A percentile compares a stretch with the other conserved stretches of the same genome.
These are phyloP conservation scores for Corythornis leucogaster DNA, from an alignment of 2,797 vertebrate genomes.

Conservation along the genomic window DNA sequence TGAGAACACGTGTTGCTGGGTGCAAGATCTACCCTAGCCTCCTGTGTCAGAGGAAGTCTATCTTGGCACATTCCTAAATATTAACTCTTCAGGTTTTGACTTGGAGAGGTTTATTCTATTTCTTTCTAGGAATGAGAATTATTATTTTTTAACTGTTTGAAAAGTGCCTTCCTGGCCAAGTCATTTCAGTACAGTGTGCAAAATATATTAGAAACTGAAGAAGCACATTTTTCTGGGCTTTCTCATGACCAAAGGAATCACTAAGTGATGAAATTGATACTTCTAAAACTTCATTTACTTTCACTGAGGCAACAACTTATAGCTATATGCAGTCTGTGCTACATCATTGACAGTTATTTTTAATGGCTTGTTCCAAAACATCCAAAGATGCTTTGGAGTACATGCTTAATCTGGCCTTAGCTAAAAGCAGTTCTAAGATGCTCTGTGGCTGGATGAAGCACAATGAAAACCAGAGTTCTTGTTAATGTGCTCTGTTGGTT, in stretches of 20 bases:
- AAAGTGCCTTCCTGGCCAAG: background rate
- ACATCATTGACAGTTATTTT: background rate
- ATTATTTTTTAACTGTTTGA: background rate
- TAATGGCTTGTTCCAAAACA: background rate
- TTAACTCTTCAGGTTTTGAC: background rate
- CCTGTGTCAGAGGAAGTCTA: background rate
- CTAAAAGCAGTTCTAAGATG: background rate
- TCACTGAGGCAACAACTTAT: background rate
- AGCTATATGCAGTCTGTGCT: rapidly evolving
- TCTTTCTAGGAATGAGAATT: background rate
- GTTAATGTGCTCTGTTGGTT: background rate
- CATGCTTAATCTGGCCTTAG: rapidly evolving
- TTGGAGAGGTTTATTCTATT: background rate
- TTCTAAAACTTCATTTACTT: background rate
- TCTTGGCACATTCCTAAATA: background rate
- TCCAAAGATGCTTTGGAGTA: background rate
- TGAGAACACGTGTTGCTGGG: background rate
- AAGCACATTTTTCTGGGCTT: background rate
- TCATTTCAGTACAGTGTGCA: background rate
- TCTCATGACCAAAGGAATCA: background rate
- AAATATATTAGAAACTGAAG: background rate
- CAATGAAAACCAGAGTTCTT: background rate
- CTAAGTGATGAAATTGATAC: background rate
- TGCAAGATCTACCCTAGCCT: background rate
- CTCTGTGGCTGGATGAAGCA: background rate